Evolutionary conservation across 2,113 vertebrate species (phyloP), one percentile per base, ranked within the genome.

Genomic region (Ciconia boyciana): DNA sequence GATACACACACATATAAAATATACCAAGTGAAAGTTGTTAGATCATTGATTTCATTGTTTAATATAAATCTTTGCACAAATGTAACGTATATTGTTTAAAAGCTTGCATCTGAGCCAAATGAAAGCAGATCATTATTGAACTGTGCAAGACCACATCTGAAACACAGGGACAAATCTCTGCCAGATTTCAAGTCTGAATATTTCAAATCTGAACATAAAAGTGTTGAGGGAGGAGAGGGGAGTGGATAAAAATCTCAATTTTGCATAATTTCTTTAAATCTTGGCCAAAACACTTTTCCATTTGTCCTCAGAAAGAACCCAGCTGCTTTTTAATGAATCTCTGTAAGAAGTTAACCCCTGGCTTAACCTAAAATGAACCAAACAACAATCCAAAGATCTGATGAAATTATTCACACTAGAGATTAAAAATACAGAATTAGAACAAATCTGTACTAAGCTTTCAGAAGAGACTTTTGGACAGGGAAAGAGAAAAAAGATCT

Each of bases 381-480:
- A 62, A 44, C 10, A 78, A 62, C 36, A 48, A 48, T 15, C 44
- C 79, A 91, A 84, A 65, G 48, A 65, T 65, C 78, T 79, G 71
- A 92, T 81, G 6, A 91, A 90, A 93, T 76, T 75, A 90, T 88
- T 96, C 8, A 1, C 64, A 72, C 86, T 52, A 78, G n/a, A 78
- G 89, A 96, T 94, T 82, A 87, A 87, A 94, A 87, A 28, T 15
- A 95, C 17, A 66, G 72, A 91, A 95, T 89, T 94, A 93, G 95
- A 94, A 91, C 58, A 87, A 91, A 93, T 80, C 93, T 83, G 70
- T 41, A 43, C 49, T 94, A 91, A 93, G 52, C 80, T 79, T 86
- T 91, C 17, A 10, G 48, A 92, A 84, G 32, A 64, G 7, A 75
- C 24, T 84, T 65, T 39, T 76, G 9, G 26, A 65, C 8, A 79